Percentiles rank a stretch among this genome's conserved stretches.
Evolutionary conservation across 2,888 invertebrate genomes (phyloP).

Genomic region (Chloroclystis v-ata): DNA sequence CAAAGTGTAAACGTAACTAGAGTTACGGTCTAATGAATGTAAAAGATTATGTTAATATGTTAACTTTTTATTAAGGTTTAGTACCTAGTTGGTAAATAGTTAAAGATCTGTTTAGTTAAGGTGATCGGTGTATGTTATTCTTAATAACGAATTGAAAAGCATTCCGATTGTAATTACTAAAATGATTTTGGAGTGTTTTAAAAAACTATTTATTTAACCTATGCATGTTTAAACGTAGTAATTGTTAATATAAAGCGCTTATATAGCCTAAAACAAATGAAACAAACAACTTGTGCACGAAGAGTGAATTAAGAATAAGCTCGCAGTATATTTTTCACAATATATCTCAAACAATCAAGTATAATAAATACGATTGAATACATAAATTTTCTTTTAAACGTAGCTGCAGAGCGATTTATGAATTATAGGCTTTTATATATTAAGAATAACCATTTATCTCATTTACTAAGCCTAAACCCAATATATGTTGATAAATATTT

Average conservation of each 20-base stretch:
- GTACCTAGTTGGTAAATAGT: constrained; percentile 1
- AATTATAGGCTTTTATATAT: not conserved
- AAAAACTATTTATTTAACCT: constrained; percentile 7
- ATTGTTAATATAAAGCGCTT: constrained; percentile 4
- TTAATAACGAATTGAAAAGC: constrained; percentile 7
- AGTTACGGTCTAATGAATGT: constrained; percentile 3
- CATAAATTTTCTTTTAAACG: no score
- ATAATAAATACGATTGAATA: no score
- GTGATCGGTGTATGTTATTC: constrained; percentile 24
- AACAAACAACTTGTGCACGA: no score
- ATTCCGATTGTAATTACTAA: constrained; percentile 6
- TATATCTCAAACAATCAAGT: no score
- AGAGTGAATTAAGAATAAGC: no score
- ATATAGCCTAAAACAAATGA: constrained; percentile 1
- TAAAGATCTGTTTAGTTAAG: constrained; percentile 28
- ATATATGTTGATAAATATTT: constrained; percentile 40
- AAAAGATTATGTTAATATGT: constrained; percentile 5
- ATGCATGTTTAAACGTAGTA: constrained; percentile 6
- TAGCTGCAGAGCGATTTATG: not conserved
- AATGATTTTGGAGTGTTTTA: constrained; percentile 3
- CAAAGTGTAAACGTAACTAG: constrained; percentile 5
- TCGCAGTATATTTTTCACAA: no score
- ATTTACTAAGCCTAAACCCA: constrained; percentile 15
- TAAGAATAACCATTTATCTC: constrained; percentile 17
- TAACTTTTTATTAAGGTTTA: constrained; percentile 10